phyloP scores from a whole-genome alignment of 2,888 invertebrate species.

The Tiliacea citrago region DNA sequence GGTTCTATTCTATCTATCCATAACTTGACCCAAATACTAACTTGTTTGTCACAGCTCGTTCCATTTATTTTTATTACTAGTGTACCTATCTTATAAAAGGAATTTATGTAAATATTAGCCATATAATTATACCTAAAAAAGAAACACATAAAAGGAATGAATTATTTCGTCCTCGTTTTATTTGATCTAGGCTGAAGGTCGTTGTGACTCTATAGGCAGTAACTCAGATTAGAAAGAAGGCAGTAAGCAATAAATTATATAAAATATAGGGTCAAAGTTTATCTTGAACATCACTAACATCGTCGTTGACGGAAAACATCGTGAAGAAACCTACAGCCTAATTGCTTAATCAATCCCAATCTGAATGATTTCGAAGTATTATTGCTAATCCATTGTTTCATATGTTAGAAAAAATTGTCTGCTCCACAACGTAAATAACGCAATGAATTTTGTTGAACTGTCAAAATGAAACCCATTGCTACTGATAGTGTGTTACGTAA shows the following conservation, averaged over 20 bases:
- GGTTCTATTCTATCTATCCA: not conserved
- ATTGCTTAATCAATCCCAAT: too few species aligned
- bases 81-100: conserved; percentile 27
- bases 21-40: conserved; percentile 41
- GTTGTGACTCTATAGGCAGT: conserved; percentile 11
- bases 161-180: conserved; percentile 39
- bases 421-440: too few species aligned
- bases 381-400: too few species aligned
- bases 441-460: too few species aligned
- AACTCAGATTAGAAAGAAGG: too few species aligned
- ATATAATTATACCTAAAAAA: conserved; percentile 41
- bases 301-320: not conserved
- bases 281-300: not conserved
- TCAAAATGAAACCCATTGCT: too few species aligned
- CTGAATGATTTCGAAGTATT: too few species aligned
- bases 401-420: too few species aligned
- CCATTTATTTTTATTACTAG: conserved; percentile 29
- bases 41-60: conserved; percentile 25
- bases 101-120: conserved; percentile 59
- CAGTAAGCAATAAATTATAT: conserved; percentile 5
- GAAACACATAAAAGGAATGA: conserved; percentile 40
- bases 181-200: conserved; percentile 29
- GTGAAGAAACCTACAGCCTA: not conserved
- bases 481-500: too few species aligned
- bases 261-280: not conserved